Conservation (phyloP, 2,888 invertebrate genomes). For the Dione juno region DNA sequence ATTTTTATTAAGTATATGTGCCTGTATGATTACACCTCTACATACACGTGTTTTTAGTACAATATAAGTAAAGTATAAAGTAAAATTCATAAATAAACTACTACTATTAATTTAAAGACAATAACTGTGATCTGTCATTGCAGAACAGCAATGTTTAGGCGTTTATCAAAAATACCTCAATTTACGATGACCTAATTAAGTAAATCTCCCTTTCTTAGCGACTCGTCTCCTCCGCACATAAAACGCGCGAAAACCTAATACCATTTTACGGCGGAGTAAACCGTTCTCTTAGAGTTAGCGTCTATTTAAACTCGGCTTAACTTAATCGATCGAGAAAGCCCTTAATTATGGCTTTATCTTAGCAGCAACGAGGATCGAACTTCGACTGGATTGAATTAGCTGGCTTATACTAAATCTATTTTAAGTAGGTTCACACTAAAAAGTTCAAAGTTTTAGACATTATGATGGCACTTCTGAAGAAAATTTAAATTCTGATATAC, state of each 20-base stretch:
- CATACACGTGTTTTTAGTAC: neutral
- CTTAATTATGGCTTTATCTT: slow-evolving; percentile 83
- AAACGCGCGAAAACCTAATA: slow-evolving; percentile 83
- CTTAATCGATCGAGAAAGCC: slow-evolving; percentile 83
- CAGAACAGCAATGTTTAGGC: slow-evolving; percentile 56
- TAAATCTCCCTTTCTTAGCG: slow-evolving; percentile 81
- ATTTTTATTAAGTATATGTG: too few relatives aligned
- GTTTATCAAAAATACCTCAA: slow-evolving; percentile 79
- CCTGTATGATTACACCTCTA: too few relatives aligned
- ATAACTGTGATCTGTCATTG: neutral
- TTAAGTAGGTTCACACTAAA: slow-evolving; percentile 12
- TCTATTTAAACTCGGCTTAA: slow-evolving; percentile 82
- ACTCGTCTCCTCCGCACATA: slow-evolving; percentile 70
- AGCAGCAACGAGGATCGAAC: slow-evolving; percentile 75
- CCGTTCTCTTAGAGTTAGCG: slow-evolving; percentile 82
- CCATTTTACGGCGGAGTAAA: slow-evolving; percentile 84
- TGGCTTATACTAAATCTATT: slow-evolving; percentile 44
- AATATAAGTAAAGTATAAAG: neutral
- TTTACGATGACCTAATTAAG: slow-evolving; percentile 79
- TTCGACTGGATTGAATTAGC: slow-evolving; percentile 69
- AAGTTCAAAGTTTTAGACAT: neutral
- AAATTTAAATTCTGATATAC: too few relatives aligned
- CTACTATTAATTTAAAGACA: neutral
- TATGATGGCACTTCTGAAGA: neutral
- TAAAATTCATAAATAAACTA: neutral